Conservation (phyloP, 2,113 vertebrate species). For the Siniperca knerii region DNA sequence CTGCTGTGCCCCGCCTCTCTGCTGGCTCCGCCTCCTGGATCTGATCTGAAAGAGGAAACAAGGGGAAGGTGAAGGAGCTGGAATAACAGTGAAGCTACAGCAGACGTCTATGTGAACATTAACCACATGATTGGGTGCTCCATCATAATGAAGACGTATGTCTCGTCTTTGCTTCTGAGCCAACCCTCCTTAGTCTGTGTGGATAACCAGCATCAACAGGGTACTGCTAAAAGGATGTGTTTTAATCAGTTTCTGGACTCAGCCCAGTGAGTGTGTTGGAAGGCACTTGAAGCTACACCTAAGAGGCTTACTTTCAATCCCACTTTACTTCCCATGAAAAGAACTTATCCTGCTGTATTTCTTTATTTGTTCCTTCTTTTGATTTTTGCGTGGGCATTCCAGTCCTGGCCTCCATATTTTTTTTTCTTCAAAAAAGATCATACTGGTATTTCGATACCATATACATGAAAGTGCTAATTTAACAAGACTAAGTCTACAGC, state of each 20-base stretch:
- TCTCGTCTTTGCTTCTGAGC: background rate
- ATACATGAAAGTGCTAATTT: too few relatives aligned
- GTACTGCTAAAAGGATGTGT: background rate
- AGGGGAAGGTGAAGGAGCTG: background rate
- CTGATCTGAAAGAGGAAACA: slow-evolving; percentile 38
- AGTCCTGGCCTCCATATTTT: background rate
- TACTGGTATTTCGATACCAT: too few relatives aligned
- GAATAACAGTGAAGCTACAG: background rate
- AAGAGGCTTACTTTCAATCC: background rate
- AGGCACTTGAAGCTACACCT: background rate
- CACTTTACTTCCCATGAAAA: background rate
- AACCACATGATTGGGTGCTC: background rate
- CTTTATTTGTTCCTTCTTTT: background rate
- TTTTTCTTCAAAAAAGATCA: too few relatives aligned
- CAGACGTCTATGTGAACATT: too few relatives aligned
- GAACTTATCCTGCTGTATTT: background rate
- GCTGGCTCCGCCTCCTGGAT: slow-evolving; percentile 69
- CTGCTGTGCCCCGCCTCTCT: slow-evolving; percentile 50
- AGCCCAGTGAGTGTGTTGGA: background rate
- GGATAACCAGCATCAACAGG: background rate
- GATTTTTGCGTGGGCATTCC: background rate
- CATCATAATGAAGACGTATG: background rate
- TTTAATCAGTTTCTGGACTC: background rate
- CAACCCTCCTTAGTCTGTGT: background rate
- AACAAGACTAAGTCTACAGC: background rate